Percentiles rank a stretch among this genome's conserved stretches.
Evolutionary conservation across 2,797 vertebrate species (phyloP).

Genomic region (Enteromius trimaculatus): DNA sequence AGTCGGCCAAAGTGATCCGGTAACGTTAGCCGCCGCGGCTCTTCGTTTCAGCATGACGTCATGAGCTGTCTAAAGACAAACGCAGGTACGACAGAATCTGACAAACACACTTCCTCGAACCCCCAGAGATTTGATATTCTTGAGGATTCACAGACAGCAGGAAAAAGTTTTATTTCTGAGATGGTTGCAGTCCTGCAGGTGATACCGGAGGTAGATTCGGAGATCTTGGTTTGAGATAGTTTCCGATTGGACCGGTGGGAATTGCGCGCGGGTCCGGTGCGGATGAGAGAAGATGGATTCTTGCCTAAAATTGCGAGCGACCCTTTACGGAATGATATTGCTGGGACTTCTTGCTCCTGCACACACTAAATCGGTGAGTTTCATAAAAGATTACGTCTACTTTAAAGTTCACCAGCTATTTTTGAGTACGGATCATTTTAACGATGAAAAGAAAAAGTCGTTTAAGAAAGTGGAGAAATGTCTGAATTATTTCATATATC

Average conservation of each 20-base stretch:
- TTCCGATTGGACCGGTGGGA: not conserved
- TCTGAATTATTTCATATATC: not conserved
- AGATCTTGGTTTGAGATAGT: not conserved
- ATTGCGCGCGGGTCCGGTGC: not conserved
- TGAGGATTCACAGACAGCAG: not conserved
- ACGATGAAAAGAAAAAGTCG: not conserved
- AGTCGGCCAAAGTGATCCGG: not conserved
- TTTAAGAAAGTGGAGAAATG: not conserved
- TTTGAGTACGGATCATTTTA: not conserved
- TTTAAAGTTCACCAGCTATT: not conserved
- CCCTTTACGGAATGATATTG: constrained; percentile 41
- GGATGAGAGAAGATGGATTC: constrained; percentile 25
- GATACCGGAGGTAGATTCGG: not conserved
- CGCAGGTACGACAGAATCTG: not conserved
- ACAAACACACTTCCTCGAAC: not conserved
- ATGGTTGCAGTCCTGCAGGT: constrained; percentile 11
- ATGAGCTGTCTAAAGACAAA: not conserved
- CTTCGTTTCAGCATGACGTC: constrained; percentile 5
- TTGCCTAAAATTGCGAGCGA: constrained; percentile 6
- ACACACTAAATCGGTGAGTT: constrained; percentile 45
- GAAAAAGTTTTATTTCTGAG: not conserved
- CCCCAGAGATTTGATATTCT: not conserved
- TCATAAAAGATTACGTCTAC: not conserved
- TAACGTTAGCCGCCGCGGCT: not conserved
- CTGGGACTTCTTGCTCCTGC: constrained; percentile 42